Conservation (phyloP, 2,888 invertebrate species). For the Caradrina kadenii region DNA sequence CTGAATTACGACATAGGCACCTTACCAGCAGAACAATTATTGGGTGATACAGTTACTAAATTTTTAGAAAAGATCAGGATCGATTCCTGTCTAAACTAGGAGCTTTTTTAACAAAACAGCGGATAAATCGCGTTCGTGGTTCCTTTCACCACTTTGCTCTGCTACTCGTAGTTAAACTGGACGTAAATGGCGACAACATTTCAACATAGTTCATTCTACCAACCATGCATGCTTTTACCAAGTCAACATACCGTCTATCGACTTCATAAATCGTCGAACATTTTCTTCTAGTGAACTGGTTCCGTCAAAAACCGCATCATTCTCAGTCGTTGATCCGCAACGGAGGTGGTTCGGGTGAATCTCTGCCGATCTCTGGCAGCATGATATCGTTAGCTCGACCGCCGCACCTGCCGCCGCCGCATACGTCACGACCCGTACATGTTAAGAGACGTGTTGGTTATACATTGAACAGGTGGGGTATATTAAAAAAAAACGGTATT, state of each 20-base stretch:
- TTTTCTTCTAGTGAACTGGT: conserved; percentile 90
- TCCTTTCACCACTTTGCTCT: conserved; percentile 1
- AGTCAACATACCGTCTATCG: background rate
- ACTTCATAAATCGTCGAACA: background rate
- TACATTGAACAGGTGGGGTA: conserved; percentile 80
- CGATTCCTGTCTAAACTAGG: background rate
- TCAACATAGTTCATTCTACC: conserved; percentile 31
- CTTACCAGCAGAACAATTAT: too few species aligned
- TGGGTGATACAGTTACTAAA: too few species aligned
- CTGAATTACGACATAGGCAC: too few species aligned
- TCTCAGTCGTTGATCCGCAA: conserved; percentile 86
- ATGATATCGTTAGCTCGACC: conserved; percentile 89
- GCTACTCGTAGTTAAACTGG: background rate
- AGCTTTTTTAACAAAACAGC: background rate
- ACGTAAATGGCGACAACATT: conserved; percentile 10
- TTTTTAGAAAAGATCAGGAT: background rate
- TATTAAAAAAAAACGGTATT: background rate
- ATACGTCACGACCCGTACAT: conserved; percentile 78
- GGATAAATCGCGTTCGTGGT: background rate
- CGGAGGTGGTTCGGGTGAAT: conserved; percentile 88
- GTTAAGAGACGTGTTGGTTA: conserved; percentile 84
- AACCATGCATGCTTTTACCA: conserved; percentile 23
- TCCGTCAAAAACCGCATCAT: conserved; percentile 89
- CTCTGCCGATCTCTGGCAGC: conserved; percentile 89
- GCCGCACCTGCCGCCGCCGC: conserved; percentile 71